These are phyloP conservation scores for Balaeniceps rex DNA, from an alignment of 2,113 vertebrate species.

Conservation along the genomic window DNA sequence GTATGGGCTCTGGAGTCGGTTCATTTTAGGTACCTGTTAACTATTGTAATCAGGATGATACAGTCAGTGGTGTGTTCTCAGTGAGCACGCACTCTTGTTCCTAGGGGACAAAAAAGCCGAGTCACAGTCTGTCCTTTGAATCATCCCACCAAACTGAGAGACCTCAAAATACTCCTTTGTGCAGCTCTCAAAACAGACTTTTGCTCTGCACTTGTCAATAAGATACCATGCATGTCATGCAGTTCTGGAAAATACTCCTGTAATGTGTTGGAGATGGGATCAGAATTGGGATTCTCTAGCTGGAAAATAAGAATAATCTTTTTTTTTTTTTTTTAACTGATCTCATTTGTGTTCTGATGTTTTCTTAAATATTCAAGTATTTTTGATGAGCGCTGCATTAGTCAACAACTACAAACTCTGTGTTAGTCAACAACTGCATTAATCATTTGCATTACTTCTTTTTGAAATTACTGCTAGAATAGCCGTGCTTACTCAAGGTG, in stretches of 20 bases:
- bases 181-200: background rate
- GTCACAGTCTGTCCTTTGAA: background rate
- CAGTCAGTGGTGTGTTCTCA: background rate
- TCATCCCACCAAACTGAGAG: background rate
- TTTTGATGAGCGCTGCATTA: background rate
- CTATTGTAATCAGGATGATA: background rate
- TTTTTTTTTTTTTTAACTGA: background rate
- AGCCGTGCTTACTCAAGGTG: background rate
- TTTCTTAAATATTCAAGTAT: background rate
- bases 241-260: background rate
- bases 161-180: background rate
- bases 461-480: background rate
- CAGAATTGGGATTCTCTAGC: background rate
- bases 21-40: background rate
- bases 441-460: background rate
- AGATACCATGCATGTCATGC: accelerated
- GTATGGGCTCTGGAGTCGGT: background rate
- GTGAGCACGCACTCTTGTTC: background rate
- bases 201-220: background rate
- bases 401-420: background rate
- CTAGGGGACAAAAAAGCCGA: background rate
- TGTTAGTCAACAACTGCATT: background rate
- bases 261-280: background rate
- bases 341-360: background rate
- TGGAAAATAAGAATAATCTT: background rate